Evolutionary conservation across 2,797 vertebrate genomes (phyloP).

Genomic region (Eulemur albifrons): DNA sequence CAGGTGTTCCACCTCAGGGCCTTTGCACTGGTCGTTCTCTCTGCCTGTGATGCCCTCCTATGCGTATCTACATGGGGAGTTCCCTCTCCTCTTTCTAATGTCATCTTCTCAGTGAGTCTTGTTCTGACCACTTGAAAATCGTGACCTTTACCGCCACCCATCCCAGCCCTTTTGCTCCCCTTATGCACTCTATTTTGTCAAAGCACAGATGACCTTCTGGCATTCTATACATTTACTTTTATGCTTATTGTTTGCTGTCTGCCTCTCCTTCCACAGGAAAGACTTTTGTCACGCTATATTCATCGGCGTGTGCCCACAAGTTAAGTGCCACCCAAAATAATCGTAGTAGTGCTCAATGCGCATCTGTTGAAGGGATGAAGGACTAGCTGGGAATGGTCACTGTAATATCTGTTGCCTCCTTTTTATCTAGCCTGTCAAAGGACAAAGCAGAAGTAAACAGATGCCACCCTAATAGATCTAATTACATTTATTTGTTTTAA

Average conservation of each 20-base stretch:
- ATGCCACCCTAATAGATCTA: background rate
- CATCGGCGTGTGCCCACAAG: background rate
- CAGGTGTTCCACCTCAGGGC: background rate
- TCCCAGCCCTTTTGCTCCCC: background rate
- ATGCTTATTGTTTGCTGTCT: background rate
- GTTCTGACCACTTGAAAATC: background rate
- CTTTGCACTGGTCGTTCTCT: background rate
- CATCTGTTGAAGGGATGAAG: background rate
- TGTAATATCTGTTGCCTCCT: background rate
- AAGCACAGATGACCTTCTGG: background rate
- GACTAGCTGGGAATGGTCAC: background rate
- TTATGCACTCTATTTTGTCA: background rate
- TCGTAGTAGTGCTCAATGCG: background rate
- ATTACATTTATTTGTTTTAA: conserved; percentile 32
- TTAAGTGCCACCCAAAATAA: background rate
- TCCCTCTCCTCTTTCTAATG: background rate
- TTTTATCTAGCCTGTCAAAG: background rate
- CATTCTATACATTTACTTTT: background rate
- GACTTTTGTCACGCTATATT: background rate
- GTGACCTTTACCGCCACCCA: background rate
- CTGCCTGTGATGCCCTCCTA: background rate
- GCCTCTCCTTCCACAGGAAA: background rate
- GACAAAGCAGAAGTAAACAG: background rate
- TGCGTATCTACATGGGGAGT: accelerated
- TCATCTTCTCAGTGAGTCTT: background rate